Base-by-base conservation (phyloP, 2,113 vertebrate species). In the Excalfactoria chinensis region DNA sequence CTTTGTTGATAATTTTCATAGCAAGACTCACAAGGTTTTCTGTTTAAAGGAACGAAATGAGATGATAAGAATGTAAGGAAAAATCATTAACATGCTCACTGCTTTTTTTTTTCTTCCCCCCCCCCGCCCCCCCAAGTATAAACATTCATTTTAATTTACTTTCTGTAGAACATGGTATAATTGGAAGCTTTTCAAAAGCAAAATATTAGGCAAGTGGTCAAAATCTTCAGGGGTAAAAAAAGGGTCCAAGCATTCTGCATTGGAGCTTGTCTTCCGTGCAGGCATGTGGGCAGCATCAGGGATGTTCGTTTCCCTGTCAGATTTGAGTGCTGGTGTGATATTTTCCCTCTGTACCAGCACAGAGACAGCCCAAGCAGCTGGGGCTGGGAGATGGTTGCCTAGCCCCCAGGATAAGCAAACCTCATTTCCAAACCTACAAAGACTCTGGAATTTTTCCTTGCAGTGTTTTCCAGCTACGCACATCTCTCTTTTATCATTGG, bases 71-170 rank as follows among this genome's bases (percentile, higher is more conserved):
- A 92, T 82, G 69, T 88, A 95, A 92, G 84, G 37, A 41, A 91
- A 93, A 90, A 85, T 60, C 56, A 90, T 91, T 92, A 95, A 59
- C 85, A 88, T 84, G 85, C 70, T 56, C 81, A 53, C n/a, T 75
- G 41, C 59, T 82, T 94, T 56, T 20, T 68, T 73, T 41, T 44
- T 55, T 22, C 62, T 70, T 35, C 40, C 46, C 14, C 53, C n/a
- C 37, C 37, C 10, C 37, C 37, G 7, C 37, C 37, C 37, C 26
- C 30, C 53, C n/a, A 87, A 89, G 53, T 73, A 68, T 64, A 95
- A 78, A 20, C 76, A 87, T 89, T 95, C 9, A 58, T 96, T 97
- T 96, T 90, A 95, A 96, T 95, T 95, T 95, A 67, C 68, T 94
- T 96, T 68, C 72, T 91, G n/a, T 75, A 49, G 51, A 85, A 68